Evolutionary conservation across 2,888 invertebrate species (phyloP), one percentile per base, ranked within the genome.

Genomic region (Luffia ferchaultella): DNA sequence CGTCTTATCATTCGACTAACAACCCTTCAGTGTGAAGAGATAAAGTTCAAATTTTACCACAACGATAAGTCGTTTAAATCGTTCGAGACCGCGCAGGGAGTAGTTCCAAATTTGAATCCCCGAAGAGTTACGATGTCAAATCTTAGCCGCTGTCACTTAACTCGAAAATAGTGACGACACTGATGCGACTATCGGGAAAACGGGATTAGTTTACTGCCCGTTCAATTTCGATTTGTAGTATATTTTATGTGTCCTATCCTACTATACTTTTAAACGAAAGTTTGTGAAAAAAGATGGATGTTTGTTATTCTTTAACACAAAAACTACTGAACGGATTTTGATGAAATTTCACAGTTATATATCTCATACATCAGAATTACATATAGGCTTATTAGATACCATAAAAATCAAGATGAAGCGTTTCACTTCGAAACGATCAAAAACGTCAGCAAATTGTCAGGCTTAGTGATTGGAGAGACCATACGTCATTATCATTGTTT

Each of bases 121-220:
- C 64, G 61, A 68, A 73, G 74, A 76, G 73, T 75, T 72, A 75
- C 74, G 76, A 73, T 73, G 74, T 73, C 74, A 73, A 73, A 75
- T 69, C 68, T 67, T 63, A 59, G 63, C 58, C 63, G 65, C 62
- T 67, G 70, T 72, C 71, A 72, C 70, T 70, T 63, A 64, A 65
- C 68, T 72, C 67, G 65, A 71, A 72, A 74, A 74, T 73, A 73
- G 74, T 68, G 61, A 60, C 62, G 60, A 56, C 61, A 58, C 57
- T 58, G 58, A 57, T 30, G 5, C 30, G 30, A 30, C 5, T 30
- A 30, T 12, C 30, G 30, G 60, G 42, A 52, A 52, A 51, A 53
- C 48, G 46, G 56, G 59, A 60, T 61, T 61, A 58, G 53, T 53
- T 54, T 53, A 49, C 57, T 55, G 50, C 54, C 55, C 58, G 54